Conservation (phyloP, 2,888 invertebrate genomes). For the Hofmannophila pseudospretella region DNA sequence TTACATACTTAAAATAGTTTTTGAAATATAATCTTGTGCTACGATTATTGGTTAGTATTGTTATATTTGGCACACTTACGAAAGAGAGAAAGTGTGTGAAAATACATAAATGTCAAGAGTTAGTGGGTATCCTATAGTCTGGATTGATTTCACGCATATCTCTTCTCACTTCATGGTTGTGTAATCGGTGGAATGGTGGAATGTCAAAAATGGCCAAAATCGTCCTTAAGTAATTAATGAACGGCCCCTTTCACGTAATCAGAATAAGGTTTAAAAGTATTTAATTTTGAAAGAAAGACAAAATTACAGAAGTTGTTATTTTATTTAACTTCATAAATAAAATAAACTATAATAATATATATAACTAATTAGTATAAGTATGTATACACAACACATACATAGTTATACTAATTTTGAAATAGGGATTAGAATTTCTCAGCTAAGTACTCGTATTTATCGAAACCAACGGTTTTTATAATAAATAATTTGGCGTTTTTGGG, state of each 20-base stretch:
- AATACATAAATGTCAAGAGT: constrained; percentile 25
- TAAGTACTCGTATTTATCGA: constrained; percentile 40
- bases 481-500: constrained; percentile 37
- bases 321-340: no score
- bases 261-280: constrained; percentile 20
- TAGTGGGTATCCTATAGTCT: constrained; percentile 19
- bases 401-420: no score
- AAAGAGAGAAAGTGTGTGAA: constrained; percentile 19
- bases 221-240: no score
- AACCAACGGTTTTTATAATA: constrained; percentile 36
- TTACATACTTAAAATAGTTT: neutral
- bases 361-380: no score
- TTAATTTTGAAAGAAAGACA: no score
- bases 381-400: no score
- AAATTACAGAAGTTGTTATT: no score
- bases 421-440: constrained; percentile 28
- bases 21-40: neutral
- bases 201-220: no score
- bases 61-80: constrained; percentile 3
- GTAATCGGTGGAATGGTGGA: constrained; percentile 18
- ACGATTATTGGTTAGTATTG: neutral
- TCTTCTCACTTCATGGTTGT: constrained; percentile 15
- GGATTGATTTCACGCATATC: constrained; percentile 33
- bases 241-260: constrained; percentile 19
- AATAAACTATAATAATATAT: no score